These are phyloP conservation scores for Cyrtorhinus lividipennis DNA, from an alignment of 1,140 invertebrate species.

Conservation along the genomic window DNA sequence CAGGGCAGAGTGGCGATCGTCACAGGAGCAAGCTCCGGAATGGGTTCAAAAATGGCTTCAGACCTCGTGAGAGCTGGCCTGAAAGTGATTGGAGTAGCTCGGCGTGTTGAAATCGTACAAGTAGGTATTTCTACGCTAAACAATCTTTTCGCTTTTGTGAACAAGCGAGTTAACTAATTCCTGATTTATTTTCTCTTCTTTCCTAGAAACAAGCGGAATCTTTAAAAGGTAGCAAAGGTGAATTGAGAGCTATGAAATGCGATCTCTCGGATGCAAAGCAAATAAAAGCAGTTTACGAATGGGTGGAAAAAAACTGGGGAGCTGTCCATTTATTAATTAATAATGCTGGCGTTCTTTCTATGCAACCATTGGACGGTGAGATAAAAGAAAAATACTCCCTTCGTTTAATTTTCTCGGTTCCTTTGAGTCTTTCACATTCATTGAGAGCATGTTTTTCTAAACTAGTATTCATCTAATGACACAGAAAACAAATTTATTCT, in stretches of 20 bases:
- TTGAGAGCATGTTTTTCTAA: too few species aligned
- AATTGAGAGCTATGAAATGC: conserved; percentile 6
- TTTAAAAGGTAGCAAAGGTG: background rate
- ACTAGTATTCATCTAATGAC: too few species aligned
- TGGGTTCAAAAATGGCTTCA: conserved; percentile 36
- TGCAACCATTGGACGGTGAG: background rate
- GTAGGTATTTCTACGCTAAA: conserved; percentile 23
- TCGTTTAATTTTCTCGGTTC: too few species aligned
- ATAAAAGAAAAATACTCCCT: background rate
- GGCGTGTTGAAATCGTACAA: conserved; percentile 35
- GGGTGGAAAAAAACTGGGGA: background rate
- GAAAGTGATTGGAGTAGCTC: conserved; percentile 41
- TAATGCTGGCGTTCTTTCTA: conserved; percentile 3
- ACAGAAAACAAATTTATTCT: too few species aligned
- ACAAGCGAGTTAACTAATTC: background rate
- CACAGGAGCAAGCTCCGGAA: conserved; percentile 46
- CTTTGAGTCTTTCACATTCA: too few species aligned
- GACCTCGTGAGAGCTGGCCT: conserved; percentile 37
- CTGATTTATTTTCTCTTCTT: too few species aligned
- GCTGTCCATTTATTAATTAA: conserved; percentile 7
- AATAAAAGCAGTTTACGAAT: conserved; percentile 1
- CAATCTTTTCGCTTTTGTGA: background rate
- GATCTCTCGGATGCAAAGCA: conserved; percentile 3
- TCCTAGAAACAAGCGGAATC: background rate
- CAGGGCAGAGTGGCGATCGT: conserved; percentile 43